phyloP scores from a whole-genome alignment of 1,140 invertebrate genomes.

The Reticulitermes speratus region DNA sequence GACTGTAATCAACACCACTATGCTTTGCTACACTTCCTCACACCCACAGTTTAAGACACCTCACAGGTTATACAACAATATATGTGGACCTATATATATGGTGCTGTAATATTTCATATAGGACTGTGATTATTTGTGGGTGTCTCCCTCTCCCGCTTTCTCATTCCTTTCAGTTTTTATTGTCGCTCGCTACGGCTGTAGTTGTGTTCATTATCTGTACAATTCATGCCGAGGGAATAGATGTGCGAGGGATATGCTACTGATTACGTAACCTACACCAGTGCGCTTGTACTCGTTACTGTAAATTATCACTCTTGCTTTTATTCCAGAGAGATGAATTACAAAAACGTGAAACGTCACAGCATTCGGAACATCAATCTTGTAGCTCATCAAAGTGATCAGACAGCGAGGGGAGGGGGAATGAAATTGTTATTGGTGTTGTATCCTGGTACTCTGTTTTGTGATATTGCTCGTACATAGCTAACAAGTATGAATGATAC shows the following conservation, averaged over 20 bases:
- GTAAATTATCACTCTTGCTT: constrained; percentile 3
- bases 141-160: background rate
- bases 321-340: background rate
- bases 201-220: background rate
- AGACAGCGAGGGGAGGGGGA: background rate
- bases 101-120: background rate
- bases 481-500: background rate
- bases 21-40: background rate
- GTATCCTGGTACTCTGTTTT: background rate
- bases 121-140: background rate
- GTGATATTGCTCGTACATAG: background rate
- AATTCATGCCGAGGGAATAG: background rate
- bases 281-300: background rate
- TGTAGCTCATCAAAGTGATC: background rate
- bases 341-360: background rate
- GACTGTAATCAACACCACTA: background rate
- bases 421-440: background rate
- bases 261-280: background rate
- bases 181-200: background rate
- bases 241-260: background rate
- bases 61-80: background rate
- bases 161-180: background rate
- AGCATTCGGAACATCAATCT: background rate
- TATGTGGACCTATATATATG: background rate
- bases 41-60: background rate